phyloP scores from a whole-genome alignment of 2,888 invertebrate genomes.

The Apamea anceps region DNA sequence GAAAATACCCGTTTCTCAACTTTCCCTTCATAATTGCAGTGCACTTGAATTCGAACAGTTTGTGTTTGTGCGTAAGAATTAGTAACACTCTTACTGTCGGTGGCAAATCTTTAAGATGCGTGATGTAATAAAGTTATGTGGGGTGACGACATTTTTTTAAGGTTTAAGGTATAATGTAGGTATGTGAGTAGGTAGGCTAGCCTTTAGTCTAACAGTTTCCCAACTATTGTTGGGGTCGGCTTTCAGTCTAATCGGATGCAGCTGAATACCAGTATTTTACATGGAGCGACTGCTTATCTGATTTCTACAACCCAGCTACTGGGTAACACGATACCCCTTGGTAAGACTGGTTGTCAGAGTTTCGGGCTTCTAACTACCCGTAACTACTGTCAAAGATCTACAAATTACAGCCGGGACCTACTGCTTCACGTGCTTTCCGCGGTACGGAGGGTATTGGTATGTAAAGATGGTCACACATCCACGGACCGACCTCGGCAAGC shows the following conservation, averaged over 20 bases:
- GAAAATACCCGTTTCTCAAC: conserved; percentile 48
- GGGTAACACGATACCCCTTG: not conserved
- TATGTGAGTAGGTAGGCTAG: not conserved
- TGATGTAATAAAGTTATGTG: conserved; percentile 19
- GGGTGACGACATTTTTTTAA: conserved; percentile 6
- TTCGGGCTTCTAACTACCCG: not conserved
- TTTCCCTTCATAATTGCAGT: conserved; percentile 56
- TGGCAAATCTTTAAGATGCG: conserved; percentile 12
- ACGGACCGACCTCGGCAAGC: not conserved
- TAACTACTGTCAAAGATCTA: not conserved
- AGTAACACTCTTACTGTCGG: conserved; percentile 35
- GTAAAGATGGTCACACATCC: not conserved
- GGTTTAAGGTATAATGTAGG: not conserved
- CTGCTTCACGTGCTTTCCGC: not conserved
- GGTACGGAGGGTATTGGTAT: not conserved
- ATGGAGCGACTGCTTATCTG: not conserved
- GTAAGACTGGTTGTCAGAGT: not conserved
- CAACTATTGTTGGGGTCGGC: too few relatives aligned
- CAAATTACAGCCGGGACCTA: not conserved
- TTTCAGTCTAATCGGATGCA: too few relatives aligned
- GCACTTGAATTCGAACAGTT: conserved; percentile 32
- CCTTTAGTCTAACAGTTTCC: too few relatives aligned
- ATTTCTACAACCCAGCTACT: not conserved
- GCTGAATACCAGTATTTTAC: too few relatives aligned
- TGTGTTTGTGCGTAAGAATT: conserved; percentile 46